Base-by-base conservation (phyloP, 2,888 invertebrate species). In the Chymomyza procnemis region DNA sequence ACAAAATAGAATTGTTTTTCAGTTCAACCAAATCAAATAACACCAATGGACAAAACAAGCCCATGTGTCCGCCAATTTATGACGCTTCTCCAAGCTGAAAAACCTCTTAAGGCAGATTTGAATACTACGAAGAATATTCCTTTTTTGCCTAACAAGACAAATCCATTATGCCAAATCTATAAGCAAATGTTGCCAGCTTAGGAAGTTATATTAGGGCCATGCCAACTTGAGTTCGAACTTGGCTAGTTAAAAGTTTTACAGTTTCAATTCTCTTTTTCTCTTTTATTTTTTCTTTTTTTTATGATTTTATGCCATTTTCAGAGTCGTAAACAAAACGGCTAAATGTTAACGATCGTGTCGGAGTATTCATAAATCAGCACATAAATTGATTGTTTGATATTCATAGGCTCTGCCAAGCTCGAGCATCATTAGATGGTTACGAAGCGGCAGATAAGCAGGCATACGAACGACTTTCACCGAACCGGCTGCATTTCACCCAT, bases 311-410 rank as follows among this genome's bases (percentile, higher is more conserved):
- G 55, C 58, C 22, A 56, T 52, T 65, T 70, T 65, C 71, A 58
- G 65, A 70, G 64, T 70, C 65, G 65, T 70, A 64, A 70, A 64
- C 70, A 61, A 69, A 70, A 70, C 70, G 71, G 66, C 66, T 34
- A 58, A 71, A 61, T 58, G 66, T 71, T 71, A 71, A 71, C 71
- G 71, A 71, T 71, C 57, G 50, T 6, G 18, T 18, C 16, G 14
- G 18, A 47, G 19, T 57, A 57, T 21, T 69, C 69, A 69, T 69
- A 69, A 69, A 69, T 69, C 58, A 48, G 71, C 47, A 41, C 61
- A 71, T 71, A 71, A 71, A 71, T 66, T 71, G 58, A 71, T 41
- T 66, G 71, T 66, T 60, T 69, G 69, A 69, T 70, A 64, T 69
- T 71, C 71, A 71, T 71, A 58, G 71, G 54, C 50, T 34, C 26